Evolutionary conservation across 2,797 vertebrate genomes (phyloP).

Genomic region (Urocyon cinereoargenteus): DNA sequence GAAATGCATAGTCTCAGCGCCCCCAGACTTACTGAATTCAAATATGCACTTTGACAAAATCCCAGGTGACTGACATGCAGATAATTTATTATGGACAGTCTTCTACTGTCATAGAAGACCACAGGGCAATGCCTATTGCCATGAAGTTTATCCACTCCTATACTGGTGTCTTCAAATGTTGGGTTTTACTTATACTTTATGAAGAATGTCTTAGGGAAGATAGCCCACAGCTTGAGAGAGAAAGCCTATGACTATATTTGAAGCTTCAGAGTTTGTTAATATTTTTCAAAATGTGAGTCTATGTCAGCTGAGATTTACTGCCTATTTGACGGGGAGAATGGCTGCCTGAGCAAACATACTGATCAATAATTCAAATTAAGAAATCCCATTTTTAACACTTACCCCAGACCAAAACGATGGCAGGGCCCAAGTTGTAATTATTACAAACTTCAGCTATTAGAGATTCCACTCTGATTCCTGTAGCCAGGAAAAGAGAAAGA

Average conservation of each 20-base stretch:
- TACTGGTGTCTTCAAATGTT: neutral
- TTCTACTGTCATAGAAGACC: neutral
- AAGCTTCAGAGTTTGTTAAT: conserved; percentile 76
- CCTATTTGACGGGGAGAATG: conserved; percentile 85
- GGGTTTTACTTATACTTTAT: neutral
- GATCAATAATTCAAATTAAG: conserved; percentile 90
- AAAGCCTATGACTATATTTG: conserved; percentile 10
- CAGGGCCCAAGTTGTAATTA: conserved; percentile 84
- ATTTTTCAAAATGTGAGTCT: conserved; percentile 86
- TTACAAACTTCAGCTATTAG: conserved; percentile 81
- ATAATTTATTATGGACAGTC: neutral
- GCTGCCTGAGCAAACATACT: conserved; percentile 84
- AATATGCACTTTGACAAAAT: neutral
- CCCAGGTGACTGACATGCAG: neutral
- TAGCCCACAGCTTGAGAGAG: neutral
- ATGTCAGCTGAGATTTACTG: conserved; percentile 87
- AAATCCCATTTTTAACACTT: conserved; percentile 87
- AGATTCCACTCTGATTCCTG: conserved; percentile 42
- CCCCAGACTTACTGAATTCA: neutral
- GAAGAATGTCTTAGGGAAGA: conserved; percentile 40
- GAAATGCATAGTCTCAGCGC: neutral
- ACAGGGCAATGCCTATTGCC: neutral
- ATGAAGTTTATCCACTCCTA: neutral
- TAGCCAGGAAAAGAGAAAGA: conserved; percentile 59
- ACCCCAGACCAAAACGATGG: conserved; percentile 82